A percentile compares a stretch with the other conserved stretches of the same genome.
Conservation (phyloP, 2,797 vertebrate species). For the Falco concolor region DNA sequence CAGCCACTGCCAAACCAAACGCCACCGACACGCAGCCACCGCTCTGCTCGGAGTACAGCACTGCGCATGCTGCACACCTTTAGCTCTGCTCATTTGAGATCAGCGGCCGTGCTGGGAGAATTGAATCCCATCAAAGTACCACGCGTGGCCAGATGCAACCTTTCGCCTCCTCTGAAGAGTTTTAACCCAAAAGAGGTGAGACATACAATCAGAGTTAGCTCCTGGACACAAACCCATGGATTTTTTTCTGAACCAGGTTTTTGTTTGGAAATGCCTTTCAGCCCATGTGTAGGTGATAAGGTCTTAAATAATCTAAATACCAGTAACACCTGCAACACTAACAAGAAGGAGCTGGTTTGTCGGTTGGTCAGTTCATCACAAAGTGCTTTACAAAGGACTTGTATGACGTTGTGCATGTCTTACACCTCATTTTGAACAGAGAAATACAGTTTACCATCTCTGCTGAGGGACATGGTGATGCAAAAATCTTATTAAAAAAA, state of each 20-base stretch:
- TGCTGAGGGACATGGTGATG: background rate
- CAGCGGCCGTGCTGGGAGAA: background rate
- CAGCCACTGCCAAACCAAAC: background rate
- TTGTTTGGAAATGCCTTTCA: background rate
- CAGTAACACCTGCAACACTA: background rate
- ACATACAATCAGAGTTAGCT: background rate
- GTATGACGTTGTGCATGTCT: background rate
- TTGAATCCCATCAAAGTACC: background rate
- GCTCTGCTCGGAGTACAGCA: background rate
- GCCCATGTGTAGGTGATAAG: background rate
- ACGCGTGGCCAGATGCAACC: background rate
- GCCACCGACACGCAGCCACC: background rate
- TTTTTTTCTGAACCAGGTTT: background rate
- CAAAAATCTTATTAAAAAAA: background rate
- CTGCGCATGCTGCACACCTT: background rate
- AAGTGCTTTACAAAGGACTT: background rate
- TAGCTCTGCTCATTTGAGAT: background rate
- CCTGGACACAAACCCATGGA: background rate
- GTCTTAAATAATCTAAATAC: background rate
- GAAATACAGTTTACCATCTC: background rate
- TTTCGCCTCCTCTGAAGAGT: background rate
- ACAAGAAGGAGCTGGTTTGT: background rate
- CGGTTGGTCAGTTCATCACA: background rate
- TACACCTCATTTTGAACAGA: background rate
- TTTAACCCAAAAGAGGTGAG: background rate